These are phyloP conservation scores for Sarcophaga caerulescens DNA, from an alignment of 2,888 invertebrate species.

Conservation along the genomic window DNA sequence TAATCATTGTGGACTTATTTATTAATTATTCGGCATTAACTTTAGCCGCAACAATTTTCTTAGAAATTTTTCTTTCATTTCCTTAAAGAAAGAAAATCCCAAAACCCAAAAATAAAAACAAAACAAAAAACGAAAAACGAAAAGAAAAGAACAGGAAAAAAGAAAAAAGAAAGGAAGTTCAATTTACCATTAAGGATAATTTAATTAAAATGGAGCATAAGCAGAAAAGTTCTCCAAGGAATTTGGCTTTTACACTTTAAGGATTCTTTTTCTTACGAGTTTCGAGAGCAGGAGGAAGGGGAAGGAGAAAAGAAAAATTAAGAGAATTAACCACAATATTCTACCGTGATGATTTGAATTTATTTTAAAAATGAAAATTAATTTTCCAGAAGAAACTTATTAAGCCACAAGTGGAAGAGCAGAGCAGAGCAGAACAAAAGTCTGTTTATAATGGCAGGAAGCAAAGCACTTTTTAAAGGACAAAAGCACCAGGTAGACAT, in stretches of 20 bases:
- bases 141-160: background rate
- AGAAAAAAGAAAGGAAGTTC: background rate
- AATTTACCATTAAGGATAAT: constrained; percentile 46
- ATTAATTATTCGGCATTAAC: constrained; percentile 17
- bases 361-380: constrained; percentile 62
- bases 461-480: background rate
- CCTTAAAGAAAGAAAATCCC: background rate
- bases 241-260: background rate
- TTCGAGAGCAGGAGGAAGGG: background rate
- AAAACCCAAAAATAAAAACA: no score
- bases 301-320: constrained; percentile 1
- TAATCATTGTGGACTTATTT: constrained; percentile 8
- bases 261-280: background rate
- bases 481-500: background rate
- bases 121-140: background rate
- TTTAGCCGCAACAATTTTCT: constrained; percentile 16
- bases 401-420: constrained; percentile 45
- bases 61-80: background rate
- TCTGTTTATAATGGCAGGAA: no score
- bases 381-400: constrained; percentile 65
- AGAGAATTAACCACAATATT: constrained; percentile 51
- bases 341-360: constrained; percentile 46
- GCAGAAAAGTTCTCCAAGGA: constrained; percentile 28
- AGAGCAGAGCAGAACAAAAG: no score
- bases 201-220: constrained; percentile 38